phyloP scores from a whole-genome alignment of 1,140 invertebrate species.

The Euura saliciscinereae region DNA sequence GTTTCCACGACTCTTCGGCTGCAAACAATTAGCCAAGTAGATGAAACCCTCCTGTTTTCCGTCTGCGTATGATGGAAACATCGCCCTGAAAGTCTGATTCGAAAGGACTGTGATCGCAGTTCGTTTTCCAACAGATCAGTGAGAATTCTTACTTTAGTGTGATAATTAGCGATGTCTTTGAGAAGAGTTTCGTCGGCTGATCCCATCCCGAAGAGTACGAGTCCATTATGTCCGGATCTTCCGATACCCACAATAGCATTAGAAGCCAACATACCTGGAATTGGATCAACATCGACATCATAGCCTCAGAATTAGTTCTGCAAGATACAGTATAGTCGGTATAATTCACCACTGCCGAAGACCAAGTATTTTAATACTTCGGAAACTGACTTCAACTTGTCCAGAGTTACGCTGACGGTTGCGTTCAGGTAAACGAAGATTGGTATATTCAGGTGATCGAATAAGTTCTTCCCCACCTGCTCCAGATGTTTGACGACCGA shows the following conservation, averaged over 20 bases:
- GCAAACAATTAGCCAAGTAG: conserved; percentile 67
- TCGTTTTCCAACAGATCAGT: conserved; percentile 12
- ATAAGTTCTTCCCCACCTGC: conserved; percentile 68
- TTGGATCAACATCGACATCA: conserved; percentile 1
- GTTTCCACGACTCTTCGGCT: conserved; percentile 71
- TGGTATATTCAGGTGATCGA: conserved; percentile 77
- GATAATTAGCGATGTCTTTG: conserved; percentile 70
- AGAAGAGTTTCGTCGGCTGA: conserved; percentile 70
- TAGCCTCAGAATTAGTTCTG: too few species aligned
- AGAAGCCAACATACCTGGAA: conserved; percentile 58
- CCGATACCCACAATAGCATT: conserved; percentile 67
- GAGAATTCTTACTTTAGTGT: conserved; percentile 59
- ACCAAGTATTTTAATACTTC: conserved; percentile 68
- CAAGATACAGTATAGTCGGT: too few species aligned
- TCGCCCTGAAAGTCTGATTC: conserved; percentile 65
- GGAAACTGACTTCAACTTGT: conserved; percentile 64
- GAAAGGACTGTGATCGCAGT: conserved; percentile 3
- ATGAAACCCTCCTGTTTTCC: conserved; percentile 71
- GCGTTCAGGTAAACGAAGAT: conserved; percentile 69
- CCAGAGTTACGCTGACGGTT: conserved; percentile 67
- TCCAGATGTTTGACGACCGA: conserved; percentile 59
- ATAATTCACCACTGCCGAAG: conserved; percentile 62
- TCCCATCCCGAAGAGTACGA: conserved; percentile 71
- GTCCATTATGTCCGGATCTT: conserved; percentile 57
- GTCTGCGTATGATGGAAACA: conserved; percentile 70